Conservation (phyloP, 92 coral and sea anemone genomes). For the Desmophyllum pertusum region DNA sequence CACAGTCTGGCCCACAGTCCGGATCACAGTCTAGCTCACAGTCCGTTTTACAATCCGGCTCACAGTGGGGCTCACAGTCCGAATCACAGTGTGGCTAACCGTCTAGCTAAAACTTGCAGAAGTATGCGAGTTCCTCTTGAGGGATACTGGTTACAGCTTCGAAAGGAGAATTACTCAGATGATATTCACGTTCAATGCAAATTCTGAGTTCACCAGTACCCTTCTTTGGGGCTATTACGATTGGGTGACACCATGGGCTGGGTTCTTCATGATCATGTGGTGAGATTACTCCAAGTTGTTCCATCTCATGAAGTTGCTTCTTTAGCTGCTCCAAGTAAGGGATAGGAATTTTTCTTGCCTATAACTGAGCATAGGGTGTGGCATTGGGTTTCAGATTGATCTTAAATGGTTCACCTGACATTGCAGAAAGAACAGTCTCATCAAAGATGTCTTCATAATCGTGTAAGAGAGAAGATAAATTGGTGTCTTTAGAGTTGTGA, state of each 20-base stretch:
- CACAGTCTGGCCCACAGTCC: too few relatives aligned
- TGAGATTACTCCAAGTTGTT: too few relatives aligned
- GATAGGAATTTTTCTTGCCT: conserved; percentile 22
- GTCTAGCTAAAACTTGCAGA: conserved; percentile 41
- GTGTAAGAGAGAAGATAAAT: not conserved
- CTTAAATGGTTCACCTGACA: conserved; percentile 26
- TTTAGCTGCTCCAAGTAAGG: conserved; percentile 20
- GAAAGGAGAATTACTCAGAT: conserved; percentile 36
- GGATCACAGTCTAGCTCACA: too few relatives aligned
- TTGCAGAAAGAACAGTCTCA: conserved; percentile 14
- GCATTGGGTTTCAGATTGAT: conserved; percentile 30
- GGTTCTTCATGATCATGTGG: too few relatives aligned
- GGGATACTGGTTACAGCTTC: conserved; percentile 40
- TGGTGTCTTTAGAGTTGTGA: too few relatives aligned
- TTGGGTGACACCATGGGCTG: too few relatives aligned
- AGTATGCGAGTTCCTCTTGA: conserved; percentile 16
- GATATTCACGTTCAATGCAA: conserved; percentile 32
- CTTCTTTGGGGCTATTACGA: too few relatives aligned
- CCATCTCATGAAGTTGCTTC: conserved; percentile 20
- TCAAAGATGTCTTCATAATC: conserved; percentile 27
- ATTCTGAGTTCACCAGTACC: conserved; percentile 16
- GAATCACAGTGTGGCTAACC: too few relatives aligned
- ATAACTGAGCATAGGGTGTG: conserved; percentile 13
- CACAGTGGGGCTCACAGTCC: too few relatives aligned
- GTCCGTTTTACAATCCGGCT: too few relatives aligned